Evolutionary conservation across 2,113 vertebrate species (phyloP).

Genomic region (Stercorarius parasiticus): DNA sequence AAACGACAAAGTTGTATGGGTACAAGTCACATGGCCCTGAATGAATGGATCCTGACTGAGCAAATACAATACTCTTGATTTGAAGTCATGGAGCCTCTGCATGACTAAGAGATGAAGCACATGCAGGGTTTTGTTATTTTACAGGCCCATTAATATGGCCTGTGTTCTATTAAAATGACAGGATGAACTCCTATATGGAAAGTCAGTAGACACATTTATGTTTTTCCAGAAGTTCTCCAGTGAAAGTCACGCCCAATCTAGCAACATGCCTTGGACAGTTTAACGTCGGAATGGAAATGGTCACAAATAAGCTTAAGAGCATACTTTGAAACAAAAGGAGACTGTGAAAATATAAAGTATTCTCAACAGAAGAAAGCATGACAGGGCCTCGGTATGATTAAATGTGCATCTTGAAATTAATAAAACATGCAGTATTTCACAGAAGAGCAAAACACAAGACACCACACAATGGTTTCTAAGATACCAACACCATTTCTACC

Average conservation of each 20-base stretch:
- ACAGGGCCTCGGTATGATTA: background rate
- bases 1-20: background rate
- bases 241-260: background rate
- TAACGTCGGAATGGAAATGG: background rate
- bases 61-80: background rate
- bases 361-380: background rate
- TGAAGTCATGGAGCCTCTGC: background rate
- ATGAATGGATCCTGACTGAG: background rate
- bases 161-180: background rate
- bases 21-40: background rate
- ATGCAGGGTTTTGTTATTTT: background rate
- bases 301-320: background rate
- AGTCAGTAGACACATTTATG: background rate
- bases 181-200: background rate
- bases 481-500: background rate
- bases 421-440: background rate
- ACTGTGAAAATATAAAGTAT: background rate
- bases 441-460: background rate
- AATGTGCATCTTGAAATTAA: background rate
- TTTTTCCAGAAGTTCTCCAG: background rate
- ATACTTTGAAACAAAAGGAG: background rate
- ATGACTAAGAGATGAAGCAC: background rate
- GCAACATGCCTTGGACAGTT: background rate
- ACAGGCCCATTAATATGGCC: background rate
- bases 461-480: background rate